Base-by-base conservation (phyloP, 2,113 vertebrate species). In the Gasterosteus aculeatus region DNA sequence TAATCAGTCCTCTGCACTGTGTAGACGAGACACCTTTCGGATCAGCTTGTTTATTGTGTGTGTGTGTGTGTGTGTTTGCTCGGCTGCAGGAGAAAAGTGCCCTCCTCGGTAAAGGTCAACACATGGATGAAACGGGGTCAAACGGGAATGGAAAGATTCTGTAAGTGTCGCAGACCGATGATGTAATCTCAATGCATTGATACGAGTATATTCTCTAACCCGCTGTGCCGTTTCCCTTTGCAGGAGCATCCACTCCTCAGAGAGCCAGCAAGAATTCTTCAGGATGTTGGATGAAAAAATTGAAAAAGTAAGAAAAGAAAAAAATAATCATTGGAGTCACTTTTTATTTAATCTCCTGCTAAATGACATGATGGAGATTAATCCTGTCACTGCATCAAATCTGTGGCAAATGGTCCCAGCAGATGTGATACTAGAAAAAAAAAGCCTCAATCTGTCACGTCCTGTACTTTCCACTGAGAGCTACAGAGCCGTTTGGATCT, bases 221-320 rank as follows among this genome's bases (percentile, higher is more conserved):
- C 5, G 62, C 33, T 47, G 8, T 19, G 0, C 47, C 47, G 1
- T 56, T 64, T 88, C 14, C 31, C 69, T 82, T 80, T 59, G 91
- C 94, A 90, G 92, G 92, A 99, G 97, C 92, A 97, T 99, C 93
- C 98, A 99, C 93, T 97, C 97, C 86, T 99, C 98, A 22, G 98
- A 99, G 94, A 99, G 98, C 91, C 98, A 99, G 89, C 97, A 98
- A 71, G 98, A 99, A 87, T 99, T 99, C 93, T 99, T 99, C 95
- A 94, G 95, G 89, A 98, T 99, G 97, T 90, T 99, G 88, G 98
- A 99, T 89, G 98, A 99, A 92, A 99, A 99, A 89, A 99, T 99
- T 59, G 97, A 96, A 94, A 97, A 97, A 95, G 97, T 98, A 93
- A 94, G 93, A 26, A 67, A 59, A 0, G 12, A 41, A 47, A 14